Evolutionary conservation across 1,140 invertebrate genomes (phyloP).

Genomic region (Sitobion miscanthi): DNA sequence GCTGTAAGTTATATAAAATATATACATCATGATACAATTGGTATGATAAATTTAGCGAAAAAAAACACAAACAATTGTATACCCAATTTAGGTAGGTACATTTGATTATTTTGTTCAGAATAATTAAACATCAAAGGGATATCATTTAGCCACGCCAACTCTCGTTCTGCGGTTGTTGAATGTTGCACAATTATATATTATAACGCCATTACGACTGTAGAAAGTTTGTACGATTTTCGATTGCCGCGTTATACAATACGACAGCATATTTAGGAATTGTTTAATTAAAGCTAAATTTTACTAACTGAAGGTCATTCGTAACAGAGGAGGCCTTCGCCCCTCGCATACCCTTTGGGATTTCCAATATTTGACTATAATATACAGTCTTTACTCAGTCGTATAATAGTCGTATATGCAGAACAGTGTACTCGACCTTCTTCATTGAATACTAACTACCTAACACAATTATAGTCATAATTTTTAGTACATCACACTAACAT

Average conservation of each 20-base stretch:
- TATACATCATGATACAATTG: too few species aligned
- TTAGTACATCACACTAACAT: background rate
- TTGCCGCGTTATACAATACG: background rate
- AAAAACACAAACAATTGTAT: too few species aligned
- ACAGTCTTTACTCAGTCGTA: too few species aligned
- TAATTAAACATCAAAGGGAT: background rate
- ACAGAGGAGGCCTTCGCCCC: background rate
- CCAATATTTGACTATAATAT: background rate
- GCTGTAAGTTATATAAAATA: too few species aligned
- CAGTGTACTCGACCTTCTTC: background rate
- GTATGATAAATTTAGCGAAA: too few species aligned
- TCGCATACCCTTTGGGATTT: background rate
- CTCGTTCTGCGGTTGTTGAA: background rate
- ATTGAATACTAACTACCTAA: background rate
- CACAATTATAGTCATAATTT: background rate
- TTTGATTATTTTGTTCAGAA: too few species aligned
- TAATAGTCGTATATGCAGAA: too few species aligned
- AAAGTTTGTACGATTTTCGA: background rate
- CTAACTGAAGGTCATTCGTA: background rate
- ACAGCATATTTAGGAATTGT: background rate
- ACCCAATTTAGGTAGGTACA: too few species aligned
- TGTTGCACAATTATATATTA: background rate
- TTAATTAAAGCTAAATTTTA: background rate
- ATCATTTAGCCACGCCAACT: background rate
- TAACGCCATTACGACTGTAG: background rate